Evolutionary conservation across 1,140 invertebrate species (phyloP), one percentile per base, ranked within the genome.

Genomic region (Sesamia nonagrioides): DNA sequence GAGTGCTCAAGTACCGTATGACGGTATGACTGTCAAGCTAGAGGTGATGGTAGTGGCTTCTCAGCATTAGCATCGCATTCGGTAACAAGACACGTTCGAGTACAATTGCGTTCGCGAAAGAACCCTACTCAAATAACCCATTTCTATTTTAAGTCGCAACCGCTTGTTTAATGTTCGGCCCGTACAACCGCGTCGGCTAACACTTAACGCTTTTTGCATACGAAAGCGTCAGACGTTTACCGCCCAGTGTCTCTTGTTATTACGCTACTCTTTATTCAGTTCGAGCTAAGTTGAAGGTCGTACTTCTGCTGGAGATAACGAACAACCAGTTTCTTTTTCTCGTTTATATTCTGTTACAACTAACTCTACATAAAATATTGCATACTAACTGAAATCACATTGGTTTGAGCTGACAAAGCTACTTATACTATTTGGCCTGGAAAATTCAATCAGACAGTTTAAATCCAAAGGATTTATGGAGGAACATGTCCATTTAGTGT

Each of bases 121-220:
- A 94, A 93, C 93, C 92, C 91, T 91, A 89, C 89, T 93, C 92
- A 93, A 94, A 93, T 89, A 93, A 93, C 88, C 93, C 92, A 94
- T 94, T 93, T 89, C 93, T 93, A 93, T 93, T 94, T 92, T 88
- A 92, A 87, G 88, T 89, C 86, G 85, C 88, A 88, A 89, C 87
- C 92, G 85, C 89, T 92, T 94, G 93, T 95, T 94, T 95, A 95
- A 94, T 94, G 92, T 93, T 94, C 88, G 91, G 88, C 84, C 93
- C 91, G 91, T 95, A 95, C 92, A 90, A 91, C 92, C 89, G 90
- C 93, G 89, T 89, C 89, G 91, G 90, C 91, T 92, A 93, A 92
- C 91, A 94, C 89, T 93, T 93, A 93, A 94, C 93, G 91, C 91
- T 94, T 93, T 94, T 94, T 94, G 93, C 93, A 94, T 94, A 94